Percentiles rank a stretch among this genome's conserved stretches.
These are phyloP conservation scores for Ariolimax columbianus DNA, from an alignment of 2,888 invertebrate genomes.

Conservation along the genomic window DNA sequence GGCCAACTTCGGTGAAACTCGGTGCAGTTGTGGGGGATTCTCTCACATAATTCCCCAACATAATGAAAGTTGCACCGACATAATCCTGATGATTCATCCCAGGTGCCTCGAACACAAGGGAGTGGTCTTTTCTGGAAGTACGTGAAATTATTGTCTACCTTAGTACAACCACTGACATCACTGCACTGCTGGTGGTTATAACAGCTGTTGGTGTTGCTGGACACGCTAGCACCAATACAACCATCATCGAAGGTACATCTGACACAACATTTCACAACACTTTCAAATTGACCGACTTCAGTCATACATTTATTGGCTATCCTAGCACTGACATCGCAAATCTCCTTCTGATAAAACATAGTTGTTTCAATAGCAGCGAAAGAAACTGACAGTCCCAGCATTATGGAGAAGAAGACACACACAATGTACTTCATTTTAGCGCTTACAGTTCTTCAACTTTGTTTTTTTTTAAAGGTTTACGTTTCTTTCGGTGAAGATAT, in stretches of 20 bases:
- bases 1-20: slow-evolving; percentile 2
- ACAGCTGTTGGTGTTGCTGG: not conserved
- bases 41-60: not conserved
- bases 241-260: not conserved
- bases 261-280: slow-evolving; percentile 1
- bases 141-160: not conserved
- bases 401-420: not conserved
- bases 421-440: no score
- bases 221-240: slow-evolving; percentile 5
- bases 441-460: no score
- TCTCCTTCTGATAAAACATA: not conserved
- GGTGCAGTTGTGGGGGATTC: slow-evolving; percentile 2
- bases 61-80: not conserved
- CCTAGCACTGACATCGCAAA: slow-evolving; percentile 6
- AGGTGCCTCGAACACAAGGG: slow-evolving; percentile 12
- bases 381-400: not conserved
- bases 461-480: no score
- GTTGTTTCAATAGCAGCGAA: not conserved
- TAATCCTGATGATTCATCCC: not conserved
- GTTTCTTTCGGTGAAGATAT: no score
- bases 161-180: not conserved
- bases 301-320: slow-evolving; percentile 9
- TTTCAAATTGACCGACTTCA: not conserved
- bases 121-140: slow-evolving; percentile 3
- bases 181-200: not conserved